Evolutionary conservation across 2,113 vertebrate genomes (phyloP).

Genomic region (Collichthys lucidus): DNA sequence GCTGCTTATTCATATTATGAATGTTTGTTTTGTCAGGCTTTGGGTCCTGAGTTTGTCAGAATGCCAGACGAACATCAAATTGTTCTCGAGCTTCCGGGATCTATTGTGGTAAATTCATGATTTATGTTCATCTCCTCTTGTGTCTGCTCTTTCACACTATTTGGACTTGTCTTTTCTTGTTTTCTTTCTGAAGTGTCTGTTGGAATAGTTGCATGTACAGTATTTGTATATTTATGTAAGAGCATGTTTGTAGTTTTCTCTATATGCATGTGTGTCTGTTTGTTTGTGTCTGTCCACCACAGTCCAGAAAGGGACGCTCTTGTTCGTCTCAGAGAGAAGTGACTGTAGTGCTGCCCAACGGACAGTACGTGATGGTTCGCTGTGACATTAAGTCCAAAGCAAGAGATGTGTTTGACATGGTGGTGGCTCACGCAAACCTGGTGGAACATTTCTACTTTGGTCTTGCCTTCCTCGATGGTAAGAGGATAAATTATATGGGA

Average conservation of each 20-base stretch:
- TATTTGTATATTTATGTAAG: slow-evolving; percentile 28
- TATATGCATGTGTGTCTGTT: slow-evolving; percentile 49
- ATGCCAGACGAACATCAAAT: slow-evolving; percentile 87
- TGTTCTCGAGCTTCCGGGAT: slow-evolving; percentile 90
- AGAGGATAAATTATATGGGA: slow-evolving; percentile 31
- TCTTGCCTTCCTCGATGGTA: slow-evolving; percentile 92
- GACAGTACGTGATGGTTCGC: slow-evolving; percentile 90
- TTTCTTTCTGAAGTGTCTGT: slow-evolving; percentile 38
- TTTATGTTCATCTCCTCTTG: background rate
- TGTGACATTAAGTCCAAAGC: slow-evolving; percentile 91
- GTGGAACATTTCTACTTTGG: slow-evolving; percentile 93
- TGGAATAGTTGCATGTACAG: slow-evolving; percentile 41
- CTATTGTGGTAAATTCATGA: slow-evolving; percentile 87
- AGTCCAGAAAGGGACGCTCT: slow-evolving; percentile 93
- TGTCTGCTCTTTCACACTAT: slow-evolving; percentile 10
- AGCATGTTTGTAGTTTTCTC: slow-evolving; percentile 40
- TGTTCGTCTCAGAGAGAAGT: slow-evolving; percentile 90
- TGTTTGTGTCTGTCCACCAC: slow-evolving; percentile 57
- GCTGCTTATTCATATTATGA: background rate
- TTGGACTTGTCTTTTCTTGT: slow-evolving; percentile 32
- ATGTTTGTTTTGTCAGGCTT: slow-evolving; percentile 80
- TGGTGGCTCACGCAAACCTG: slow-evolving; percentile 89
- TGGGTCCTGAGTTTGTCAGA: slow-evolving; percentile 90
- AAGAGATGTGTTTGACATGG: slow-evolving; percentile 90
- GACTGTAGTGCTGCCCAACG: slow-evolving; percentile 89